These are phyloP conservation scores for Pogonocichla stellata DNA, from an alignment of 2,113 vertebrate species.

Conservation along the genomic window DNA sequence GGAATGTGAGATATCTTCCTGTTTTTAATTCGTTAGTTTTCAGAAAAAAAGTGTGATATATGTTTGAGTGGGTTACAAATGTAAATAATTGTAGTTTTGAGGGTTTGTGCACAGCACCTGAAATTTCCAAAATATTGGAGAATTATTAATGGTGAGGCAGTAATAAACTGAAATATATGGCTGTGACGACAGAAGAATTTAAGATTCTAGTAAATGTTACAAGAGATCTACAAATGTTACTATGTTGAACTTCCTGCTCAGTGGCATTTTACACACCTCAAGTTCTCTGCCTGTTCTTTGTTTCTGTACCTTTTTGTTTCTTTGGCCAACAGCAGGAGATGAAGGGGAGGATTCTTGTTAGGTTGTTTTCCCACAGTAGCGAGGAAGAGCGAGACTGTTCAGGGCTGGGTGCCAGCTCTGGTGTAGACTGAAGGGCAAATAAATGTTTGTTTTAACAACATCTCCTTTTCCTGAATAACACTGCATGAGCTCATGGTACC, in stretches of 20 bases:
- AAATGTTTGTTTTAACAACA: conserved; percentile 23
- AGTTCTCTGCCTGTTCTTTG: background rate
- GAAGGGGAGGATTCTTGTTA: background rate
- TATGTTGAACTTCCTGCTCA: background rate
- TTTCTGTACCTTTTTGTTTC: background rate
- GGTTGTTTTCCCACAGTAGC: background rate
- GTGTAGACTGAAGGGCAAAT: conserved; percentile 31
- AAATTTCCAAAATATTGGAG: background rate
- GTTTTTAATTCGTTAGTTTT: background rate
- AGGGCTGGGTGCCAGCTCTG: background rate
- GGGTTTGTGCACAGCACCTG: background rate
- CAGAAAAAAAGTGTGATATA: background rate
- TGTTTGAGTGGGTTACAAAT: background rate
- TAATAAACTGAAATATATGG: background rate
- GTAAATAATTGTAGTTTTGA: background rate
- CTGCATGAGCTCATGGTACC: background rate
- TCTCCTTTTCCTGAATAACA: conserved; percentile 7
- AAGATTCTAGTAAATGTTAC: background rate
- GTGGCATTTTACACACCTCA: background rate
- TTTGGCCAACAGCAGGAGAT: background rate
- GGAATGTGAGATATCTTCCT: background rate
- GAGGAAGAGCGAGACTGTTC: background rate
- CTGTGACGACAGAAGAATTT: background rate
- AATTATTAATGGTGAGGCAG: background rate
- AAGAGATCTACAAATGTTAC: background rate